phyloP scores from a whole-genome alignment of 2,888 invertebrate genomes.

The Podotricha telesiphe region DNA sequence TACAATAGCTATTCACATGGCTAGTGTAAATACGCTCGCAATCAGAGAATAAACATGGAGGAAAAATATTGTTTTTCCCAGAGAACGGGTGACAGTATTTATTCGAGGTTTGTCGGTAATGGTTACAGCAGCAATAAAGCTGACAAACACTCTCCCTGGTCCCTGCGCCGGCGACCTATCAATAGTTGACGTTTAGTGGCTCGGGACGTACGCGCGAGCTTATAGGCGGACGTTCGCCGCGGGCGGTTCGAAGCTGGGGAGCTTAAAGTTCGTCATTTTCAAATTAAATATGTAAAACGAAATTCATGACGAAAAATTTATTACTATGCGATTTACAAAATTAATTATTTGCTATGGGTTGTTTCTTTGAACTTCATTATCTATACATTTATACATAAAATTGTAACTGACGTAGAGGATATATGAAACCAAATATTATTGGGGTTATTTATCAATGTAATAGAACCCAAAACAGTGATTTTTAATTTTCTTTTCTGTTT shows the following conservation, averaged over 20 bases:
- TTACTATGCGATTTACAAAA: background rate
- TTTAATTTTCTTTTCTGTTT: too few relatives aligned
- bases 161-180: conserved; percentile 66
- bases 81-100: conserved; percentile 52
- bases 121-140: conserved; percentile 62
- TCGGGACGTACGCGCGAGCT: conserved; percentile 60
- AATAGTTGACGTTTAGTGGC: conserved; percentile 76
- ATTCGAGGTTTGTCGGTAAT: conserved; percentile 52
- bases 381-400: too few relatives aligned
- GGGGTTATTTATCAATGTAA: too few relatives aligned
- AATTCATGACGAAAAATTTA: conserved; percentile 6
- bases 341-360: background rate
- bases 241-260: conserved; percentile 55
- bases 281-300: conserved; percentile 13
- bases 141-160: conserved; percentile 58
- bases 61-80: conserved; percentile 70
- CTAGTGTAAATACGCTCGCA: conserved; percentile 42
- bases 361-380: too few relatives aligned
- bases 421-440: too few relatives aligned
- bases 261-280: background rate
- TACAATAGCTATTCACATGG: conserved; percentile 32
- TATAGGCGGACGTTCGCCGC: conserved; percentile 63
- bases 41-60: conserved; percentile 46
- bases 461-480: too few relatives aligned
- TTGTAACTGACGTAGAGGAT: too few relatives aligned